Evolutionary conservation across 2,113 vertebrate species (phyloP).

Genomic region (Heloderma charlesbogerti): DNA sequence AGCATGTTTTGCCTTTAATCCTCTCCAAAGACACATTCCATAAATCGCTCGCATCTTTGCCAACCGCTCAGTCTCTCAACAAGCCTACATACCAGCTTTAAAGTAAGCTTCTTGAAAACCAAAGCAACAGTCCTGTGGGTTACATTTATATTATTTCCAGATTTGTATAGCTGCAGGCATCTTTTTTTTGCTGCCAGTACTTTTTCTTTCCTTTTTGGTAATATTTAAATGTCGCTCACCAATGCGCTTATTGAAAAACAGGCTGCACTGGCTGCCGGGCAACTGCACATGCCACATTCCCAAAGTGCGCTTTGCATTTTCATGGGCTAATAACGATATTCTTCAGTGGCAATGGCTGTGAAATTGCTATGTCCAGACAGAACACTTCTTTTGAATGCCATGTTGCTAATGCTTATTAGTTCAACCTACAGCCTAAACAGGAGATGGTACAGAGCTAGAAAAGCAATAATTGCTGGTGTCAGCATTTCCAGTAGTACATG

Average conservation of each 20-base stretch:
- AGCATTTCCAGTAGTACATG: neutral
- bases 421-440: neutral
- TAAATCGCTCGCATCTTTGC: constrained; percentile 79
- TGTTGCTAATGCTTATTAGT: neutral
- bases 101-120: constrained; percentile 79
- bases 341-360: neutral
- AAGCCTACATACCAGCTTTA: constrained; percentile 83
- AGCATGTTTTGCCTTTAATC: constrained; percentile 78
- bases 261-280: constrained; percentile 26
- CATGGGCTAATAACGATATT: neutral
- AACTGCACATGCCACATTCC: neutral
- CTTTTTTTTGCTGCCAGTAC: constrained; percentile 67
- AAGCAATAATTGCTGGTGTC: neutral
- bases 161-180: constrained; percentile 72
- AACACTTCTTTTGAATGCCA: too few species aligned
- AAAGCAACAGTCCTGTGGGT: constrained; percentile 76
- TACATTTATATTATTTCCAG: constrained; percentile 83
- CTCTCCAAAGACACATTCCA: constrained; percentile 84
- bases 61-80: constrained; percentile 70
- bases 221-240: constrained; percentile 63
- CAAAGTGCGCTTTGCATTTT: neutral
- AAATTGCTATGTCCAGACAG: neutral
- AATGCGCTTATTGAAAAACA: constrained; percentile 66
- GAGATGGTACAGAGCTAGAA: neutral
- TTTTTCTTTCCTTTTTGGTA: constrained; percentile 31